A percentile compares a stretch with the other conserved stretches of the same genome.
These are phyloP conservation scores for Drosophila leontia DNA, from an alignment of 1,140 invertebrate genomes.

Conservation along the genomic window DNA sequence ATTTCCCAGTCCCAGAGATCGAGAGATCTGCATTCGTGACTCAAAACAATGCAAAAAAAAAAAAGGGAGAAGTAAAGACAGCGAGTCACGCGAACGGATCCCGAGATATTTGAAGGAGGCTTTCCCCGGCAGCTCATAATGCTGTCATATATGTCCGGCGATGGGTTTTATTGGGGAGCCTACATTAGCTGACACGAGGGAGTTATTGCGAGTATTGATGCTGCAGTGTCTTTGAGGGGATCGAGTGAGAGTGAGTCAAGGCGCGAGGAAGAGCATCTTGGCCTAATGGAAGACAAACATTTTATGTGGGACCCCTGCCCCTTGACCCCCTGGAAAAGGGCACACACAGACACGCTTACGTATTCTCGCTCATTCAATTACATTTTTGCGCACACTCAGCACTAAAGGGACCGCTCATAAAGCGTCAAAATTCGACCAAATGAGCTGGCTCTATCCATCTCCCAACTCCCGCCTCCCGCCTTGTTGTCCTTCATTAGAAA, in stretches of 20 bases:
- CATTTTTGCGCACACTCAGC: slow-evolving; percentile 83
- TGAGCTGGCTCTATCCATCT: slow-evolving; percentile 52
- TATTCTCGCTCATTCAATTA: slow-evolving; percentile 73
- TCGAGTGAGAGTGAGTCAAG: slow-evolving; percentile 19
- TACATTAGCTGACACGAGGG: slow-evolving; percentile 46
- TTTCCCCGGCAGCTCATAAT: slow-evolving; percentile 45
- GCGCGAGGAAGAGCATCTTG: slow-evolving; percentile 26
- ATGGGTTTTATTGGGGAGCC: slow-evolving; percentile 51
- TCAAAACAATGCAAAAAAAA: slow-evolving; percentile 55
- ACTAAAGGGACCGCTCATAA: slow-evolving; percentile 82
- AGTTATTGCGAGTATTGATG: slow-evolving; percentile 7
- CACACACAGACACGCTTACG: slow-evolving; percentile 11
- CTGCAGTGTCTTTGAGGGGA: background rate
- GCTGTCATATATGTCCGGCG: slow-evolving; percentile 28
- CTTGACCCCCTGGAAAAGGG: background rate
- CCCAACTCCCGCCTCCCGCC: background rate
- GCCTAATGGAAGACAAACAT: slow-evolving; percentile 82
- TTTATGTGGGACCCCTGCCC: slow-evolving; percentile 59
- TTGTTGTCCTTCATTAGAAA: slow-evolving; percentile 78
- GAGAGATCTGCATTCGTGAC: slow-evolving; percentile 64
- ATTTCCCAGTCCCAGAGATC: slow-evolving; percentile 42
- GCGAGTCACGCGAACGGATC: slow-evolving; percentile 57
- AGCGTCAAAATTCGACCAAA: slow-evolving; percentile 80
- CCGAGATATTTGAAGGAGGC: slow-evolving; percentile 14
- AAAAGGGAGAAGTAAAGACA: slow-evolving; percentile 23